Percentiles rank a stretch among this genome's conserved stretches.
Evolutionary conservation across 2,113 vertebrate species (phyloP).

Genomic region (Rhynchopsitta pachyrhyncha): DNA sequence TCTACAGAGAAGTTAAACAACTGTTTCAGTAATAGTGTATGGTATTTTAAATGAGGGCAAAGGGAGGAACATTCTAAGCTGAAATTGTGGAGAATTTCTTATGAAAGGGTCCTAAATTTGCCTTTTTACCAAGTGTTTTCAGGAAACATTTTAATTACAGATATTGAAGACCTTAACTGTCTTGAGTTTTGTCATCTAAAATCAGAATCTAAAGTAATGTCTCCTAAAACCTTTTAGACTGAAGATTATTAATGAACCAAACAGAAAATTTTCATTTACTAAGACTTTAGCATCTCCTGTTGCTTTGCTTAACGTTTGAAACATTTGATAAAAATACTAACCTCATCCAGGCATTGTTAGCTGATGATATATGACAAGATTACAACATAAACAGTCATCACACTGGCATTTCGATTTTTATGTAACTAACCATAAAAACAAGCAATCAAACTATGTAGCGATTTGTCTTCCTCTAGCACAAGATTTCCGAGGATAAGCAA

Average conservation of each 20-base stretch:
- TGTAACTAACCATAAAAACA: constrained; percentile 10
- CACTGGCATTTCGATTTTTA: neutral
- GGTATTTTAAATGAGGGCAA: neutral
- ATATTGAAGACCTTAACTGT: constrained; percentile 24
- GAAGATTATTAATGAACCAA: neutral
- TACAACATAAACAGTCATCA: neutral
- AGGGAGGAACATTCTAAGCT: neutral
- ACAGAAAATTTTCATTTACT: neutral
- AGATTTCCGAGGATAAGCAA: neutral
- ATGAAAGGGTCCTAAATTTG: neutral
- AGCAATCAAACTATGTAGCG: neutral
- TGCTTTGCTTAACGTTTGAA: neutral
- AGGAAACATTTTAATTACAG: constrained; percentile 17
- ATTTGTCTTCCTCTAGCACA: neutral
- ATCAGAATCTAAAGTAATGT: neutral
- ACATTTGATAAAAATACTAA: neutral
- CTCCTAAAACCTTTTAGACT: neutral
- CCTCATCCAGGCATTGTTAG: neutral
- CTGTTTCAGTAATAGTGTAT: neutral
- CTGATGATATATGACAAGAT: neutral
- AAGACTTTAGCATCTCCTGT: neutral
- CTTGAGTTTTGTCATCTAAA: neutral
- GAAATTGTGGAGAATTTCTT: constrained; percentile 10
- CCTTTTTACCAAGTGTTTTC: constrained; percentile 23
- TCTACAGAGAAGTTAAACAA: neutral